Evolutionary conservation across 2,113 vertebrate species (phyloP).

Genomic region (Silurus meridionalis): DNA sequence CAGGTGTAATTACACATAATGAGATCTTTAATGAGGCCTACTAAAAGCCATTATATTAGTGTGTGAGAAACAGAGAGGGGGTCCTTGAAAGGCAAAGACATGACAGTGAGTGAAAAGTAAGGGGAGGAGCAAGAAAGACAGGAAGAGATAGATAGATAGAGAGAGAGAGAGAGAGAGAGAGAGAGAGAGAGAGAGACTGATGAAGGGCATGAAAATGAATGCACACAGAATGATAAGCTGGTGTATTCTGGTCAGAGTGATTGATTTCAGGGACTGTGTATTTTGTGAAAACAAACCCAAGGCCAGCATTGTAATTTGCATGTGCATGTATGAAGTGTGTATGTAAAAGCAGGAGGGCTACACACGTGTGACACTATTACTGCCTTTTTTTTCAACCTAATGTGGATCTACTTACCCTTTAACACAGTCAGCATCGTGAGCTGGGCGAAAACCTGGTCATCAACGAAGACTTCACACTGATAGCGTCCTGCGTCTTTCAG

Average conservation of each 20-base stretch:
- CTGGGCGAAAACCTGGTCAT: constrained; percentile 59
- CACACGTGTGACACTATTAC: neutral
- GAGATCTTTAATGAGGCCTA: constrained; percentile 55
- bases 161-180: constrained; percentile 29
- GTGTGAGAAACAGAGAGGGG: constrained; percentile 16
- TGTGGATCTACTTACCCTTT: constrained; percentile 61
- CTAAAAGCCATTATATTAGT: constrained; percentile 46
- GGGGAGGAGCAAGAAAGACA: constrained; percentile 20
- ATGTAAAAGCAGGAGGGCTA: neutral
- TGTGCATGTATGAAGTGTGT: neutral
- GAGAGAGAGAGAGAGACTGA: constrained; percentile 10
- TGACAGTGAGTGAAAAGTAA: constrained; percentile 19
- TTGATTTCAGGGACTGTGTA: constrained; percentile 65
- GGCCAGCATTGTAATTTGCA: constrained; percentile 49
- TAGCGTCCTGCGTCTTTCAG: constrained; percentile 65
- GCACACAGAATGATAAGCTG: constrained; percentile 21
- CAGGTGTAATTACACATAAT: constrained; percentile 57
- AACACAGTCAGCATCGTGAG: constrained; percentile 65
- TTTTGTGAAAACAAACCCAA: constrained; percentile 67
- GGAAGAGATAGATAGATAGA: neutral
- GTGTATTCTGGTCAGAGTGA: constrained; percentile 65
- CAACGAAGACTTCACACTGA: constrained; percentile 63
- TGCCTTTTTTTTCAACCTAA: neutral
- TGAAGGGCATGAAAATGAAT: constrained; percentile 51
- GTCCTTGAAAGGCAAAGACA: constrained; percentile 30